These are phyloP conservation scores for Chloroclysta siterata DNA, from an alignment of 2,888 invertebrate genomes.

Conservation along the genomic window DNA sequence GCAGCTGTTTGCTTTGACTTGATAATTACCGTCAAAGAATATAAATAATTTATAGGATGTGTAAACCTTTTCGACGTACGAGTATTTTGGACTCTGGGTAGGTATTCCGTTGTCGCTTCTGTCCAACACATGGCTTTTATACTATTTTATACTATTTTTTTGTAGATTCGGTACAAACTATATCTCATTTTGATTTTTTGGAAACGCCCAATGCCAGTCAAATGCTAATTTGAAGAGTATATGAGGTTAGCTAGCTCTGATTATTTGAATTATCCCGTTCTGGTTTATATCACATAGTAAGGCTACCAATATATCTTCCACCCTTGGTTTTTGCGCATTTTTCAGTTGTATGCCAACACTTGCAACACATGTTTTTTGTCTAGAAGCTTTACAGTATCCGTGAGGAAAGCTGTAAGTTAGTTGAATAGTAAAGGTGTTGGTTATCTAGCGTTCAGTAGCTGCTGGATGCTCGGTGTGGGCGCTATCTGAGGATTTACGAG, in stretches of 20 bases:
- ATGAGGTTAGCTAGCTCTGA: no score
- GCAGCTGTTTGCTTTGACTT: constrained; percentile 36
- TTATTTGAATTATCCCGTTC: no score
- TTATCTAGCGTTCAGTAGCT: constrained; percentile 70
- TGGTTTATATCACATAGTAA: no score
- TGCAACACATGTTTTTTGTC: background rate
- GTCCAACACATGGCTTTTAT: background rate
- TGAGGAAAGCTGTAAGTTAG: constrained; percentile 15
- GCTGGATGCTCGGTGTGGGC: constrained; percentile 74
- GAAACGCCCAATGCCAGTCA: no score
- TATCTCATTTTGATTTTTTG: no score
- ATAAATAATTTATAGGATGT: constrained; percentile 1
- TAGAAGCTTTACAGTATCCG: background rate
- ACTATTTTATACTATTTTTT: no score
- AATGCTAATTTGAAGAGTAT: no score
- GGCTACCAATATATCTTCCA: no score
- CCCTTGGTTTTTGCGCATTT: no score
- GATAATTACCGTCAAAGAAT: constrained; percentile 10
- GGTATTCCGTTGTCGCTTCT: background rate
- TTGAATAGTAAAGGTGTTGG: constrained; percentile 58
- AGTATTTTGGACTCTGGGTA: background rate
- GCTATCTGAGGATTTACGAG: constrained; percentile 68
- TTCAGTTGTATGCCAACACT: no score
- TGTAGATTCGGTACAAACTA: no score
- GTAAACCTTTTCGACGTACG: background rate